Base-by-base conservation (phyloP, 2,797 vertebrate genomes). In the Poeciliopsis gracilis region DNA sequence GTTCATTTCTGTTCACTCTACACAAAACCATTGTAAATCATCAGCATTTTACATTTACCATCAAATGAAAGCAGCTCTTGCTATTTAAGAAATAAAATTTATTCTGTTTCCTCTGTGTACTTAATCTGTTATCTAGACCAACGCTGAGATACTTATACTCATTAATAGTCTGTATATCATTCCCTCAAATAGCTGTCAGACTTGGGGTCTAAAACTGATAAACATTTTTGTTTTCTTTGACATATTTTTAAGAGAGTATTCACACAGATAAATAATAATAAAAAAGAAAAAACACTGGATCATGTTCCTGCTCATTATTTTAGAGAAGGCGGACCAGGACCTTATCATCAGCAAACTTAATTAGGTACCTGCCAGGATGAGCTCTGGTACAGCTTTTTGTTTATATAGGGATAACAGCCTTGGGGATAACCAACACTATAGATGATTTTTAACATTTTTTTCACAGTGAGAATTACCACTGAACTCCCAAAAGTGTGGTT, bases 351-450 rank as follows among this genome's bases (percentile, higher is more conserved):
- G 55, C 55, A 57, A 28, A 57, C 55, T 28, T 57, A 57, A 30
- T 30, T 61, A 61, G n/a, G n/a, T 33, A 61, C 57, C 57, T 61
- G 57, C 28, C 57, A 61, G 55, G 55, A 59, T 59, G 55, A 59
- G 57, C 57, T 15, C n/a, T 61, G 28, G 28, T 61, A 15, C 57
- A 61, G 57, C 12, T 30, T 13, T 61, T 33, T 61, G 4, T 30
- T 33, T 33, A 33, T 16, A 33, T 30, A 51, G 28, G 57, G 57
- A 61, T 61, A 61, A 61, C 57, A 61, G 57, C 28, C 28, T 61
- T 61, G 28, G 57, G 57, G 28, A 15, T 5, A 61, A 28, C 28
- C 57, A 12, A 59, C n/a, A 59, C 5, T n/a, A 4, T 7, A 12
- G 4, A 28, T 28, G 4, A 13, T 28, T 28, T 28, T 57, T 57